Evolutionary conservation across 2,113 vertebrate species (phyloP).

Genomic region (Salvator merianae): DNA sequence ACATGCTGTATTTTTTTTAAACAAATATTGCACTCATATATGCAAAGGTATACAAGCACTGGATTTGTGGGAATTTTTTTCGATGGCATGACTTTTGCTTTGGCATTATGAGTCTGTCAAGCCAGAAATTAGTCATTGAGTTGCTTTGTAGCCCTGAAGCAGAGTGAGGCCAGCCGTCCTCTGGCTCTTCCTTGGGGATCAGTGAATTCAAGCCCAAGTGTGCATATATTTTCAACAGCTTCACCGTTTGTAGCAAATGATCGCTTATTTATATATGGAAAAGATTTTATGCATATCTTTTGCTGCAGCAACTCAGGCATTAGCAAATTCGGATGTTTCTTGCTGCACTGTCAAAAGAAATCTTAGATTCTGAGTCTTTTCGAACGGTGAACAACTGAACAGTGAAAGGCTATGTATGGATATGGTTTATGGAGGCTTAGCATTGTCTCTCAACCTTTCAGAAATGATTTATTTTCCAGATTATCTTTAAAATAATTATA

Average conservation of each 20-base stretch:
- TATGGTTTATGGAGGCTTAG: slow-evolving; percentile 19
- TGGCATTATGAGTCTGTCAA: slow-evolving; percentile 29
- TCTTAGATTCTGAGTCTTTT: background rate
- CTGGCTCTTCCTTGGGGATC: background rate
- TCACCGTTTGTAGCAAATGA: slow-evolving; percentile 12
- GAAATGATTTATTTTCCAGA: background rate
- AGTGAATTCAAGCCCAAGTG: background rate
- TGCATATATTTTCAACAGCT: background rate
- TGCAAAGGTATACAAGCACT: slow-evolving; percentile 21
- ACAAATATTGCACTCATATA: slow-evolving; percentile 40
- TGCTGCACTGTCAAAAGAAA: slow-evolving; percentile 35
- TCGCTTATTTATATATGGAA: background rate
- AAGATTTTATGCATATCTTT: background rate
- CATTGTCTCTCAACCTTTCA: background rate
- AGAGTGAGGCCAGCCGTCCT: background rate
- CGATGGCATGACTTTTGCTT: background rate
- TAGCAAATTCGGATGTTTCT: slow-evolving; percentile 16
- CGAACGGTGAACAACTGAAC: background rate
- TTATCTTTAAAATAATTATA: background rate
- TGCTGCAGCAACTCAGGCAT: background rate
- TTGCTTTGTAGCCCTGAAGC: slow-evolving; percentile 25
- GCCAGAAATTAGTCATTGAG: slow-evolving; percentile 28
- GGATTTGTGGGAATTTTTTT: slow-evolving; percentile 25
- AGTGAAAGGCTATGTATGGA: background rate
- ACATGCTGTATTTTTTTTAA: slow-evolving; percentile 29